A percentile compares a stretch with the other conserved stretches of the same genome.
Conservation (phyloP, 2,797 vertebrate genomes). For the Eulemur mongoz region DNA sequence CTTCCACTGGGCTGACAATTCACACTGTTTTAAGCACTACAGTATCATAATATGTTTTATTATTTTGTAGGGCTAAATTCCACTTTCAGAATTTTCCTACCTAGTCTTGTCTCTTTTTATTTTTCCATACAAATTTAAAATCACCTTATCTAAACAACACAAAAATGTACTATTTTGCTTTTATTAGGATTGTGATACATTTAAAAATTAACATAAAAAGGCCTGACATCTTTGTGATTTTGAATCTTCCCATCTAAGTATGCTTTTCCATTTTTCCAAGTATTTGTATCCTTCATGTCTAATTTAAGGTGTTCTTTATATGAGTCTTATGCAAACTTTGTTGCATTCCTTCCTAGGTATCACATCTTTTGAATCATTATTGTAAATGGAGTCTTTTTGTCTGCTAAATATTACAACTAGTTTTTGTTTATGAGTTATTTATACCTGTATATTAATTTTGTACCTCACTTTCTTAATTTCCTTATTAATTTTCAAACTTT, state of each 20-base stretch:
- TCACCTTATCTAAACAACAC: not conserved
- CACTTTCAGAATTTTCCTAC: not conserved
- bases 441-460: not conserved
- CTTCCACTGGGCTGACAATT: not conserved
- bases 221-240: not conserved
- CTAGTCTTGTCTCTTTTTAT: not conserved
- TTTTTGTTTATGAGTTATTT: not conserved
- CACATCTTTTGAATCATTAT: not conserved
- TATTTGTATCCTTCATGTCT: not conserved
- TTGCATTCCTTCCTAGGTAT: not conserved
- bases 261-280: not conserved
- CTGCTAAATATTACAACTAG: not conserved
- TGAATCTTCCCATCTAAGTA: not conserved
- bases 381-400: slow-evolving; percentile 20
- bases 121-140: not conserved
- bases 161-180: not conserved
- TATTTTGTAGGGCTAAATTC: not conserved
- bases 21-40: not conserved
- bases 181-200: not conserved
- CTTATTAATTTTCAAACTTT: not conserved
- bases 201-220: not conserved
- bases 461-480: not conserved
- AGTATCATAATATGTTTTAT: no score
- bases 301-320: slow-evolving; percentile 11
- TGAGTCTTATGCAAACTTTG: not conserved